Percentiles rank a stretch among this genome's conserved stretches.
phyloP scores from a whole-genome alignment of 2,797 vertebrate species.

The Anguilla megastoma region DNA sequence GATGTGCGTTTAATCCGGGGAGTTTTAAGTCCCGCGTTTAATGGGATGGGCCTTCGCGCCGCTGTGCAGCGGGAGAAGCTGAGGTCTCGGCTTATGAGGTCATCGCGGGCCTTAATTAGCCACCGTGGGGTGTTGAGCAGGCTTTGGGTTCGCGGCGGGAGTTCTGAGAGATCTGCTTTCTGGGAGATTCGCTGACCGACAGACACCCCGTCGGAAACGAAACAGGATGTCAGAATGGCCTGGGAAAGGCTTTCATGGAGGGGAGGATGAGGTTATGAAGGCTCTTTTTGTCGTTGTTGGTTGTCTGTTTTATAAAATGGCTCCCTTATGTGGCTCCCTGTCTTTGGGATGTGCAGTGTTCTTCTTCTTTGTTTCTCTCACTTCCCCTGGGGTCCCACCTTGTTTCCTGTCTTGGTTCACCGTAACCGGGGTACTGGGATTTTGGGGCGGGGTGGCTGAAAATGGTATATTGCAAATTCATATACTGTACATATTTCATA shows the following conservation, averaged over 20 bases:
- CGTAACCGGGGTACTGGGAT: not conserved
- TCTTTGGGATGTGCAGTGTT: not conserved
- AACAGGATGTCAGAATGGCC: not conserved
- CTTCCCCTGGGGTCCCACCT: constrained; percentile 23
- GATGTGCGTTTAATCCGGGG: not conserved
- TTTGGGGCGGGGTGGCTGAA: not conserved
- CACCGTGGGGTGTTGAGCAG: not conserved
- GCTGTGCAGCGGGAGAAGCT: not conserved
- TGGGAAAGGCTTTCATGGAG: not conserved
- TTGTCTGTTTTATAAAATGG: not conserved
- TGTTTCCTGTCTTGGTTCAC: not conserved
- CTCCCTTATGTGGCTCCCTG: not conserved
- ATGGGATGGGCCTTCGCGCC: not conserved
- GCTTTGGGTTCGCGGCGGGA: not conserved
- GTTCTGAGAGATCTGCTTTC: too few relatives aligned
- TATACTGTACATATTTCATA: constrained; percentile 53
- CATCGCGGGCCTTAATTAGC: not conserved
- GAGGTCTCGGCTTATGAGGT: not conserved
- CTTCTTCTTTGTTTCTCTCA: constrained; percentile 7
- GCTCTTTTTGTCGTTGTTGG: not conserved
- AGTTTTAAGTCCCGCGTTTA: not conserved
- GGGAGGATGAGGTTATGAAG: not conserved
- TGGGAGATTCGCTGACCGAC: not conserved
- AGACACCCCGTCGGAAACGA: not conserved
- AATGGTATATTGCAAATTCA: constrained; percentile 46